Base-by-base conservation (phyloP, 2,797 vertebrate species). In the Esox masquinongy region DNA sequence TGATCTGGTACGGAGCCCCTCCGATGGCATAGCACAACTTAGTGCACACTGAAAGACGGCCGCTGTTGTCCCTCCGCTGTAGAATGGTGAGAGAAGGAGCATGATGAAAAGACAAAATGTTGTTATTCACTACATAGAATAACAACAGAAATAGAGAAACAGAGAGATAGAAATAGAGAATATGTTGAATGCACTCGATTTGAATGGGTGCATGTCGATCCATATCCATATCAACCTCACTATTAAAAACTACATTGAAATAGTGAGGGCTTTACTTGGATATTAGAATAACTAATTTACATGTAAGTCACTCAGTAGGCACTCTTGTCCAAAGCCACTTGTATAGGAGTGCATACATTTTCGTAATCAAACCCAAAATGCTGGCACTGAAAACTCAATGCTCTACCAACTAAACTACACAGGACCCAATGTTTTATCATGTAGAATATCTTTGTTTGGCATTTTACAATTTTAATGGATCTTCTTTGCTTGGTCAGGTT, bases 1-100 rank as follows among this genome's bases (percentile, higher is more conserved):
- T 99, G 87, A 97, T 95, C 93, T 98, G 97, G 88, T 99, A 98
- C 0, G 97, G 97, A 7, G 96, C 96, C 0, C 97, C 97, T 0
- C 97, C 97, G 67, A 97, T 87, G 24, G 96, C 97, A 61, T 95
- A 99, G 88, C 96, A 98, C 67, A 98, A 73, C 84, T 99, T 98
- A 82, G 74, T 97, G 88, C 93, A 94, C 63, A 97, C 82, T 3
- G 95, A 95, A 79, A 97, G 91, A 68, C 83, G 86, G 24, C 82
- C 85, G 72, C 87, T 91, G 78, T 86, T 89, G 22, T 89, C 88
- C 59, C 79, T 88, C 76, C 76, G 77, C 86, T 87, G 85, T 61
- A 72, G 83, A 68, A 87, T 8, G 79, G 29, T 26, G 29, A 49
- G 74, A 66, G 34, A 80, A 36, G 31, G 16, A 34, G 70, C 26